Evolutionary conservation across 2,888 invertebrate species (phyloP).

Genomic region (Drosophila mulleri): DNA sequence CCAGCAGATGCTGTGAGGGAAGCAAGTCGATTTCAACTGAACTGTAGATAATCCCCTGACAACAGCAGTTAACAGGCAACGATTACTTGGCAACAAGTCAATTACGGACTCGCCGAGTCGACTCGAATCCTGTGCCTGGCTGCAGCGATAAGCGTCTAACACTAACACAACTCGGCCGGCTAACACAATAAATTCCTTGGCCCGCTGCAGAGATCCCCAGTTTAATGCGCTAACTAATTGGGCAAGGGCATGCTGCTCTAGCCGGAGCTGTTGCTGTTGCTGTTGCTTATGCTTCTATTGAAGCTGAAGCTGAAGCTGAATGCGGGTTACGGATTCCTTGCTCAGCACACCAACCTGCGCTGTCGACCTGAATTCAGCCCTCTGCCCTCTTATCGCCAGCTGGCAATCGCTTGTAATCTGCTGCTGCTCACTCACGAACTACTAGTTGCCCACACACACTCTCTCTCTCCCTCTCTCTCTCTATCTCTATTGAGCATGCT

Average conservation of each 20-base stretch:
- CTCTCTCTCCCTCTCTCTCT: not conserved
- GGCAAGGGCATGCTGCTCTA: conserved; percentile 35
- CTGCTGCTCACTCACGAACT: conserved; percentile 45
- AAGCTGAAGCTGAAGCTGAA: conserved; percentile 10
- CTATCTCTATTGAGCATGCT: conserved; percentile 7
- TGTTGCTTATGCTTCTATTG: not conserved
- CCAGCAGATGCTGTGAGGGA: conserved; percentile 14
- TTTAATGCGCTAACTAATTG: conserved; percentile 81
- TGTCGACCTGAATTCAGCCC: conserved; percentile 40
- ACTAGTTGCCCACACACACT: conserved; percentile 19
- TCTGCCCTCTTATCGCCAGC: conserved; percentile 57
- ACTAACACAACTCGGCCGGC: conserved; percentile 52
- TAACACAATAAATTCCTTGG: conserved; percentile 71
- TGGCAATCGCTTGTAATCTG: conserved; percentile 74
- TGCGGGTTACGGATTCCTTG: conserved; percentile 43
- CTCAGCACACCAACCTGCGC: not conserved
- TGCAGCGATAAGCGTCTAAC: conserved; percentile 69
- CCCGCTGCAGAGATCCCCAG: conserved; percentile 59
- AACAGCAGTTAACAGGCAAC: conserved; percentile 82
- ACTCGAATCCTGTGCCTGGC: conserved; percentile 48
- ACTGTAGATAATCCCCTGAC: conserved; percentile 81
- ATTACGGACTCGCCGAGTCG: conserved; percentile 55
- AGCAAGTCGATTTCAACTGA: conserved; percentile 72
- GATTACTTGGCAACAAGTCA: conserved; percentile 82
- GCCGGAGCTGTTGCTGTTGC: not conserved